Base-by-base conservation (phyloP, 37 sponge, comb jelly and placozoan species). In the Axinella damicornis region DNA sequence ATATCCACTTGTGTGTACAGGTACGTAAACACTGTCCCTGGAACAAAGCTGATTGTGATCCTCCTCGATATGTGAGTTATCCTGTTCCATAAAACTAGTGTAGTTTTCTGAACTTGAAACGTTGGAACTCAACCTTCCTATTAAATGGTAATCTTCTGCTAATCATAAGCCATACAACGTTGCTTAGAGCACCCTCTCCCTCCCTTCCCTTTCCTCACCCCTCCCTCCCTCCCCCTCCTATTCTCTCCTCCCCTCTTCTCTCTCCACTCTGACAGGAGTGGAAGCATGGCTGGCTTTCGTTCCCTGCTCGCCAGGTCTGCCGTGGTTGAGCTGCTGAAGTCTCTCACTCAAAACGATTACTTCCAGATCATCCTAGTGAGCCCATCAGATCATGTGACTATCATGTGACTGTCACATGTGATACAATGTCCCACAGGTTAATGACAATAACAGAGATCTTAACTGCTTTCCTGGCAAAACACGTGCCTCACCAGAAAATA, bases 321-420 rank as follows among this genome's bases (percentile, higher is more conserved):
- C 1, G 38, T 58, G 19, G 27, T 25, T 19, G 78, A 77, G 60
- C 72, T 89, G 20, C 72, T 89, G 22, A 32, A 36, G 15, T 33
- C 78, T 21, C 84, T 89, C 63, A 68, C 78, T 34, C 61, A 32
- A 1, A 83, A 88, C 32, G 88, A 88, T 35, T 88, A 56, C 77
- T 88, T 88, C 40, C 58, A 40, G 21, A 74, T 88, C 13, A 32
- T 88, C n/a, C 60, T 41, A 28, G 88, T 81, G 53, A 27, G 82
- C 0, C n/a, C n/a, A n/a, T n/a, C n/a, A n/a, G n/a, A n/a, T 31
- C 68, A 67, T 30, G 63, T 33, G 27, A 19, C 27, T 34, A 67
- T 67, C 68, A 67, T 27, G 11, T 61, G 46, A 46, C 46, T 46
- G 63, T 62, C 67, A 2, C 16, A 18, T 35, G 72, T 55, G 5